Percentiles rank a stretch among this genome's conserved stretches.
These are phyloP conservation scores for Dexiosoma caninum DNA, from an alignment of 2,888 invertebrate species.

Conservation along the genomic window DNA sequence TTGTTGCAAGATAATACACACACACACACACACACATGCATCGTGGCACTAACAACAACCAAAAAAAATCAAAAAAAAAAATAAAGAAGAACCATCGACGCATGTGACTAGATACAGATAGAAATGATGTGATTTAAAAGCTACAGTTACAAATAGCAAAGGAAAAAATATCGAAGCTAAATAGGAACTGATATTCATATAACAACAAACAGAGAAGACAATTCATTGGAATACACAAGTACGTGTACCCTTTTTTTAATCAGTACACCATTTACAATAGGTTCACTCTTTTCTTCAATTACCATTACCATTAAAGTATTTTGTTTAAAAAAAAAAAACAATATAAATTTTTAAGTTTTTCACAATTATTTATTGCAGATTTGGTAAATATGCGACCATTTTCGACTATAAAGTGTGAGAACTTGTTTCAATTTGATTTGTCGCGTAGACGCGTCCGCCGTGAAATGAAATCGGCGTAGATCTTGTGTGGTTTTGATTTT, in stretches of 20 bases:
- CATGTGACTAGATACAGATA: conserved; percentile 43
- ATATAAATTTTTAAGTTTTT: no score
- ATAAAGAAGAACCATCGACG: conserved; percentile 14
- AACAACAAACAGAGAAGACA: conserved; percentile 30
- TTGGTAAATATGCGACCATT: no score
- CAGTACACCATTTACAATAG: conserved; percentile 18
- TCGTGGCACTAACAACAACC: no score
- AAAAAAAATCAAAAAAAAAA: background rate
- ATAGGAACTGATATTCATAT: background rate
- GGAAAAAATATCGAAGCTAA: background rate
- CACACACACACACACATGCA: background rate
- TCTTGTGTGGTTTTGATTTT: no score
- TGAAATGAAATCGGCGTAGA: no score
- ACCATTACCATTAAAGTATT: no score
- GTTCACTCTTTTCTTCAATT: no score
- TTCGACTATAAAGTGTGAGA: no score
- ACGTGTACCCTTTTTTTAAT: conserved; percentile 36
- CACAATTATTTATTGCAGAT: no score
- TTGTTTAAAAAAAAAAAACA: no score
- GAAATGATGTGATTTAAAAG: conserved; percentile 68
- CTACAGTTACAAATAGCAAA: conserved; percentile 51
- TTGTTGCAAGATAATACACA: conserved; percentile 17
- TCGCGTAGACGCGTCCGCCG: no score
- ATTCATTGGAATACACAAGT: conserved; percentile 55
- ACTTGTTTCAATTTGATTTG: no score